Evolutionary conservation across 92 coral and sea anemone genomes (phyloP), one percentile per base, ranked within the genome.

Genomic region (Porites lobata): DNA sequence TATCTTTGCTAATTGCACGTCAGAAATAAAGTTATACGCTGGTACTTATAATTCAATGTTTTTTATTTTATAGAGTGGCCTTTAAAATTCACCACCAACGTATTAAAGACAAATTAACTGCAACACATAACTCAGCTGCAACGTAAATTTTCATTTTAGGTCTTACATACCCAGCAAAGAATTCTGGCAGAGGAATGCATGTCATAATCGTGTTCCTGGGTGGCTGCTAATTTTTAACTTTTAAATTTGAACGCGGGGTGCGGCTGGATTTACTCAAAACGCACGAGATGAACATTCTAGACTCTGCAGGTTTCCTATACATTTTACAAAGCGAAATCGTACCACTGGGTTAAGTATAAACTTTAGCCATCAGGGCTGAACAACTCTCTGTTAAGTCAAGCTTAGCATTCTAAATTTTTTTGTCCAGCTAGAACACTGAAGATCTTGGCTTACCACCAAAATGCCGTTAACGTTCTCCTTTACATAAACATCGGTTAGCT

Each of bases 161-260:
- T 38, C 47, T 38, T 38, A 38, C 47, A 38, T 38, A 38, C 15
- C 3, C 61, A 56, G 61, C 4, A 56, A 14, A 56, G 61, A 56
- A 56, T 14, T 10, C 61, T 8, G 0, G 13, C 61, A 56, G 13
- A 8, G 61, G 3, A 8, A 56, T 56, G 11, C 14, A 56, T 56
- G 61, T 8, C 10, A 56, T 56, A 8, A 56, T 56, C 47, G 47
- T 38, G 47, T 38, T 38, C 6, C 47, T 38, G 47, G 17, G 17
- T 58, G 12, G 24, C 69, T n/a, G 69, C 69, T 65, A n/a, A 65
- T n/a, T 75, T 29, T 26, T 38, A 19, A n/a, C 32, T 76, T 76
- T 56, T 8, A 17, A 53, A 8, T 29, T 15, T 9, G 20, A 2
- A 56, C 26, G 80, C 80, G 52, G 80, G 47, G 50, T 15, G 66